phyloP scores from a whole-genome alignment of 2,113 vertebrate genomes.

The Varanus salvator region DNA sequence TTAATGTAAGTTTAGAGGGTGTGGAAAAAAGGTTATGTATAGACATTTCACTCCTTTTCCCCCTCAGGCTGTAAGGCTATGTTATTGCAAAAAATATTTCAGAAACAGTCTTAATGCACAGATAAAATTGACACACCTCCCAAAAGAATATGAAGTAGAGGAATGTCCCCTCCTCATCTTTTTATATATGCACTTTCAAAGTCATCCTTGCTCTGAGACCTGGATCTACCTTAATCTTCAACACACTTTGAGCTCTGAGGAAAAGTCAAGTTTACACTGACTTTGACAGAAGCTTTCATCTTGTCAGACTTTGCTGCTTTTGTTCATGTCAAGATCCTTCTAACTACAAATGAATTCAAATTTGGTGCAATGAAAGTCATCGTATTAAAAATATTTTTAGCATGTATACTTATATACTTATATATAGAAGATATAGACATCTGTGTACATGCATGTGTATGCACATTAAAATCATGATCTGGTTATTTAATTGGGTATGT shows the following conservation, averaged over 20 bases:
- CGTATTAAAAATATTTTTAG: background rate
- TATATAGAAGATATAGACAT: background rate
- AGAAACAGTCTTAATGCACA: slow-evolving; percentile 41
- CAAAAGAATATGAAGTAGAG: slow-evolving; percentile 45
- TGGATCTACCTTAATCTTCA: slow-evolving; percentile 60
- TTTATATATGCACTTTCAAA: slow-evolving; percentile 59
- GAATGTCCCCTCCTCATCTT: background rate
- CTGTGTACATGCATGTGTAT: no score
- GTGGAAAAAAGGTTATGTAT: background rate
- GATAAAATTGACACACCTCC: slow-evolving; percentile 45
- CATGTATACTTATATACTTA: background rate
- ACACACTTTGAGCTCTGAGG: slow-evolving; percentile 50
- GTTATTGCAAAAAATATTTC: slow-evolving; percentile 54
- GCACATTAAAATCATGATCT: background rate
- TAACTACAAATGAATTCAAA: slow-evolving; percentile 46
- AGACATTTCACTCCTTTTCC: background rate
- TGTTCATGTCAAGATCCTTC: slow-evolving; percentile 34
- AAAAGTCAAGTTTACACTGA: slow-evolving; percentile 51
- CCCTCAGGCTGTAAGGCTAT: background rate
- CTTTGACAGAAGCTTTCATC: slow-evolving; percentile 52
- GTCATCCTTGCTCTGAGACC: slow-evolving; percentile 43
- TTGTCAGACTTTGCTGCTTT: slow-evolving; percentile 28
- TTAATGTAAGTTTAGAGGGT: background rate
- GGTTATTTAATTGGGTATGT: background rate
- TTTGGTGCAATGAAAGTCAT: slow-evolving; percentile 22